A percentile compares a stretch with the other conserved stretches of the same genome.
These are phyloP conservation scores for Conopomorpha cramerella DNA, from an alignment of 1,140 invertebrate species.

Conservation along the genomic window DNA sequence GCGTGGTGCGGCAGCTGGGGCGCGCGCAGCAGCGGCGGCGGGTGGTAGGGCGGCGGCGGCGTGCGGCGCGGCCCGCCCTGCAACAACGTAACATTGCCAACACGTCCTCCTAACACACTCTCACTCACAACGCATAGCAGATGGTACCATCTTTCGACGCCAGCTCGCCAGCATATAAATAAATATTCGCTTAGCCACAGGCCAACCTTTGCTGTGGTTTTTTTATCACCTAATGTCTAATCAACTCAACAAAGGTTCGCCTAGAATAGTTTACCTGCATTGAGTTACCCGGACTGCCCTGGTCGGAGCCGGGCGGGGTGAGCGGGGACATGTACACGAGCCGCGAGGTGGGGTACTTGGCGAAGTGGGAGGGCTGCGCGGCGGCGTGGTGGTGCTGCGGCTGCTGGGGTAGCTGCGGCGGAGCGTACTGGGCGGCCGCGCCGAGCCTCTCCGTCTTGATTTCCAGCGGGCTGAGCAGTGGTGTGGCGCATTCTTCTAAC, in stretches of 20 bases:
- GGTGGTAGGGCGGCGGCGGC: slow-evolving; percentile 43
- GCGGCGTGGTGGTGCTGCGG: slow-evolving; percentile 38
- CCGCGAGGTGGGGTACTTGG: slow-evolving; percentile 45
- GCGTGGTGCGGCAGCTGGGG: slow-evolving; percentile 57
- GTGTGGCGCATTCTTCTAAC: slow-evolving; percentile 59
- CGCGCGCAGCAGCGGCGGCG: slow-evolving; percentile 33
- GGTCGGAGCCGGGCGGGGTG: slow-evolving; percentile 82
- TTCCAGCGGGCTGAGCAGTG: slow-evolving; percentile 72
- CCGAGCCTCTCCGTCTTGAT: slow-evolving; percentile 72
- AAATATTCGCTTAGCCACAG: too few relatives aligned
- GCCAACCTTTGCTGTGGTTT: too few relatives aligned
- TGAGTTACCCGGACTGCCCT: slow-evolving; percentile 73
- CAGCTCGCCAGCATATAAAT: too few relatives aligned
- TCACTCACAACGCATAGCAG: slow-evolving; percentile 13
- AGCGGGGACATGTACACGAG: slow-evolving; percentile 79
- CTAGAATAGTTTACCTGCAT: slow-evolving; percentile 40
- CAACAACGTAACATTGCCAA: slow-evolving; percentile 15
- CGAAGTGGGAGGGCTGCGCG: too few relatives aligned
- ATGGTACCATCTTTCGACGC: neutral
- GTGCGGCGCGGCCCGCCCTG: slow-evolving; percentile 39
- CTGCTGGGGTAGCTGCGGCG: too few relatives aligned
- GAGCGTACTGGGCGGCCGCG: slow-evolving; percentile 46
- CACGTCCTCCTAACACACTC: slow-evolving; percentile 6
- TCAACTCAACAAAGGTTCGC: slow-evolving; percentile 1
- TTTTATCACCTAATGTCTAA: too few relatives aligned